Percentiles rank a stretch among this genome's conserved stretches.
These are phyloP conservation scores for Sebastes hubbsi DNA, from an alignment of 2,797 vertebrate genomes.

Conservation along the genomic window DNA sequence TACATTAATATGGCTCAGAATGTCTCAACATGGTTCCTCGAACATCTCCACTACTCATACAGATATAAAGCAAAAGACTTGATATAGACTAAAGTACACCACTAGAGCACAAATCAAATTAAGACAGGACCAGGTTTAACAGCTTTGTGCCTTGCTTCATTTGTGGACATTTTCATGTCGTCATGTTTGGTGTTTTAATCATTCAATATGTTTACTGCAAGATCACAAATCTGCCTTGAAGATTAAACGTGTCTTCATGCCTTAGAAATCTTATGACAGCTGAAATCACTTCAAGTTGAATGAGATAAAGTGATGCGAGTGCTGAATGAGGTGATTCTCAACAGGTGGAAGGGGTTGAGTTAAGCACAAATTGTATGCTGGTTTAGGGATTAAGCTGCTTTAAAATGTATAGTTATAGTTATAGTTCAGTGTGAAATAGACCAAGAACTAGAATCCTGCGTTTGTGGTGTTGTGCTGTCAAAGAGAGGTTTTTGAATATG, in stretches of 20 bases:
- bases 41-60: not conserved
- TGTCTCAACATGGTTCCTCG: not conserved
- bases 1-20: not conserved
- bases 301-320: slow-evolving; percentile 18
- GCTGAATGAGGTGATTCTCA: slow-evolving; percentile 21
- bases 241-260: not conserved
- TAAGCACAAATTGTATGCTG: slow-evolving; percentile 37
- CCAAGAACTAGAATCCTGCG: slow-evolving; percentile 7
- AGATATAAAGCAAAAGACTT: not conserved
- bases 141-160: slow-evolving; percentile 32
- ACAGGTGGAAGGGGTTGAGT: slow-evolving; percentile 34
- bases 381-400: slow-evolving; percentile 62
- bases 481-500: slow-evolving; percentile 10
- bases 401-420: slow-evolving; percentile 36
- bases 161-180: slow-evolving; percentile 28
- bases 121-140: not conserved
- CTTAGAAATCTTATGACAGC: slow-evolving; percentile 10
- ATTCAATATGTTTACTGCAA: slow-evolving; percentile 3
- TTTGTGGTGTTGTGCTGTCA: slow-evolving; percentile 37
- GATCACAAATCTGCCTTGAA: slow-evolving; percentile 30
- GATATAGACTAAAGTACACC: not conserved
- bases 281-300: slow-evolving; percentile 30
- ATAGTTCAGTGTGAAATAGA: slow-evolving; percentile 40
- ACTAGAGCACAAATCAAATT: not conserved
- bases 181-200: slow-evolving; percentile 22